Conservation (phyloP, 2,888 invertebrate genomes). For the Atethmia centrago region DNA sequence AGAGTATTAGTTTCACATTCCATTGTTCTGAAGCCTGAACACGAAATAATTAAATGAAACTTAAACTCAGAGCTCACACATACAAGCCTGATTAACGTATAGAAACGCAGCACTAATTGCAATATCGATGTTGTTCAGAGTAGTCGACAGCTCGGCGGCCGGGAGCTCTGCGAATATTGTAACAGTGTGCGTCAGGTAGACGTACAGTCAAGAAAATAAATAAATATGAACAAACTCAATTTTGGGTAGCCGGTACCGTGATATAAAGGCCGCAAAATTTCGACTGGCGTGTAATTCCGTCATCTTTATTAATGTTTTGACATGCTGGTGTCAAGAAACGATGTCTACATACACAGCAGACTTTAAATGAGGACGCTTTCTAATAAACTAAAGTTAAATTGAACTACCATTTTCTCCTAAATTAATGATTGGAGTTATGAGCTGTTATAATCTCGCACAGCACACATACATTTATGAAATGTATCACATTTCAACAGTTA, state of each 20-base stretch:
- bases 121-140: constrained; percentile 18
- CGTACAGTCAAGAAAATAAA: neutral
- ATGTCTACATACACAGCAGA: neutral
- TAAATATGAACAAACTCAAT: neutral
- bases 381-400: neutral
- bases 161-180: constrained; percentile 41
- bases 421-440: neutral
- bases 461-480: neutral
- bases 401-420: neutral
- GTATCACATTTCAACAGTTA: too few relatives aligned
- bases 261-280: neutral
- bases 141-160: constrained; percentile 18
- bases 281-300: neutral
- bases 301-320: neutral
- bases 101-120: constrained; percentile 32
- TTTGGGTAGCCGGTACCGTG: neutral
- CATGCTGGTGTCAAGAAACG: neutral
- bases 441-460: neutral
- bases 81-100: neutral
- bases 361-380: neutral
- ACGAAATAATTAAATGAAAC: constrained; percentile 32
- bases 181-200: constrained; percentile 35
- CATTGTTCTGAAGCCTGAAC: constrained; percentile 13
- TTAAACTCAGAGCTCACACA: constrained; percentile 10
- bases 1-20: neutral